phyloP scores from a whole-genome alignment of 1,140 invertebrate genomes.

The Lamellibrachia luymesi region DNA sequence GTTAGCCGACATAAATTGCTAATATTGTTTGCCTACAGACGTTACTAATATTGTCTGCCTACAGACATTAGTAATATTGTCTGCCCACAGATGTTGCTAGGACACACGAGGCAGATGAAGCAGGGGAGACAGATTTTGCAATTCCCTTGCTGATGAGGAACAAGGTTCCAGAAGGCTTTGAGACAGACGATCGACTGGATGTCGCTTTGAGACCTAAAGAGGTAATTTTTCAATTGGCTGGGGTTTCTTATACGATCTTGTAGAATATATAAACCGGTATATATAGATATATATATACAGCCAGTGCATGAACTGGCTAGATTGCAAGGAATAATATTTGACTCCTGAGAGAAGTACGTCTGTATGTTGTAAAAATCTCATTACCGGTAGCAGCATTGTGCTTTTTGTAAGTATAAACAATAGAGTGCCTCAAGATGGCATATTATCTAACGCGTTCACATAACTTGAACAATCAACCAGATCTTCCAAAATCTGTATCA shows the following conservation, averaged over 20 bases:
- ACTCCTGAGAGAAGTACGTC: neutral
- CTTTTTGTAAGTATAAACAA: neutral
- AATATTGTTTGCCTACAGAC: no score
- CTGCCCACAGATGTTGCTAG: conserved; percentile 45
- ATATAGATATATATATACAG: neutral
- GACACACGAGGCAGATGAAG: conserved; percentile 34
- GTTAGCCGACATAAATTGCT: neutral
- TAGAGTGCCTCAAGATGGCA: neutral
- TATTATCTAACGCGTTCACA: neutral
- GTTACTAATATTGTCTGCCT: neutral
- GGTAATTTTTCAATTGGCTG: conserved; percentile 27
- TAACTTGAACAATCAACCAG: neutral
- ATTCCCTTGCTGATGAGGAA: conserved; percentile 60
- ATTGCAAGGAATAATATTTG: neutral
- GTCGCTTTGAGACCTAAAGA: conserved; percentile 56
- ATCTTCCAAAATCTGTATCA: neutral
- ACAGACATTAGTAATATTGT: conserved; percentile 45
- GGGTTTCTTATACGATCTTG: neutral
- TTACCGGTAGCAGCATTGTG: neutral
- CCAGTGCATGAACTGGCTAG: neutral
- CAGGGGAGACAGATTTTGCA: conserved; percentile 18
- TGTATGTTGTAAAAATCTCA: neutral
- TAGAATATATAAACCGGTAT: neutral
- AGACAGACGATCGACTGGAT: conserved; percentile 59
- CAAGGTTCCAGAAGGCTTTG: conserved; percentile 58